A percentile compares a stretch with the other conserved stretches of the same genome.
Conservation (phyloP, 2,888 invertebrate genomes). For the Epirrhoe alternata region DNA sequence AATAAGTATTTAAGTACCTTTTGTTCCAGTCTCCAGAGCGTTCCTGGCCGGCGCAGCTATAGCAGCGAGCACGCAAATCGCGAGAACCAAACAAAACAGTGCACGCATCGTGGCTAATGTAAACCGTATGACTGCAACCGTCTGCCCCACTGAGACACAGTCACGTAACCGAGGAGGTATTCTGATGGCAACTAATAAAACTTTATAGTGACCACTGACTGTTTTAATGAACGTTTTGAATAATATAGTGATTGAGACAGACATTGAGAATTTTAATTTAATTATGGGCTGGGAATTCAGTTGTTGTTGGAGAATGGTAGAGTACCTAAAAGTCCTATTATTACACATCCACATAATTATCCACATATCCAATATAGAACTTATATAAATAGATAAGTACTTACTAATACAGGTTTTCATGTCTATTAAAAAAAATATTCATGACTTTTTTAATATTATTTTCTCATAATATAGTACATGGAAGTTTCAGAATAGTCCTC, state of each 20-base stretch:
- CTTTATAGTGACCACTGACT: background rate
- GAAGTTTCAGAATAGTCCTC: slow-evolving; percentile 50
- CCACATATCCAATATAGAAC: too few relatives aligned
- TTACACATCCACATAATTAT: too few relatives aligned
- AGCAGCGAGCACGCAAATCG: slow-evolving; percentile 47
- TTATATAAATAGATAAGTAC: too few relatives aligned
- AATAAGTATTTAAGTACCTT: slow-evolving; percentile 55
- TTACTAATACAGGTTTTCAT: too few relatives aligned
- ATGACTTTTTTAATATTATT: too few relatives aligned
- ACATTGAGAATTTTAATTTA: background rate
- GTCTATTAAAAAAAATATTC: too few relatives aligned
- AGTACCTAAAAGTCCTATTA: too few relatives aligned
- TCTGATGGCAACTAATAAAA: slow-evolving; percentile 7
- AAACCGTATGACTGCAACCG: slow-evolving; percentile 36
- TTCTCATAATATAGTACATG: background rate
- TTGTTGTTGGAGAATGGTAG: background rate
- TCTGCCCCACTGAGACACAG: slow-evolving; percentile 27
- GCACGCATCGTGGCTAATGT: slow-evolving; percentile 61
- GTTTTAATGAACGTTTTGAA: background rate
- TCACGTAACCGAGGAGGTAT: slow-evolving; percentile 26
- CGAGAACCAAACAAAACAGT: slow-evolving; percentile 52
- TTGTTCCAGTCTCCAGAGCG: slow-evolving; percentile 60
- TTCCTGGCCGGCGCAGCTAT: slow-evolving; percentile 55
- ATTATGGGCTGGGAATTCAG: background rate
- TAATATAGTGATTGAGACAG: background rate